These are phyloP conservation scores for Numenius phaeopus DNA, from an alignment of 2,797 vertebrate species.

Conservation along the genomic window DNA sequence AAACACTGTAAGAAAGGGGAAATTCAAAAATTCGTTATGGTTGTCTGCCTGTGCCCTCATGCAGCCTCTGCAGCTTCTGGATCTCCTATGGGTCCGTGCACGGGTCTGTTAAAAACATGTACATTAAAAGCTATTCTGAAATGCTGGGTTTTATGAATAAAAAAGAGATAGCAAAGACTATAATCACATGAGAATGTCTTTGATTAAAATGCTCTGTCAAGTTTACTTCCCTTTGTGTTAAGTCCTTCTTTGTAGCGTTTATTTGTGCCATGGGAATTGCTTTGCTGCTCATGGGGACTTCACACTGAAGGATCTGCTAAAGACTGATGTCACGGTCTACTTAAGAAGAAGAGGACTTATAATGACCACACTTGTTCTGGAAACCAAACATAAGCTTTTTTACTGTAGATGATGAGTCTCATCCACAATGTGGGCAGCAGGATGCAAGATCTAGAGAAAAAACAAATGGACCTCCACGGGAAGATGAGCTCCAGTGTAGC, in stretches of 20 bases:
- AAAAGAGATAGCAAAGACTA: neutral
- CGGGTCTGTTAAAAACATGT: neutral
- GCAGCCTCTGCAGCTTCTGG: neutral
- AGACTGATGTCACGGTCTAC: neutral
- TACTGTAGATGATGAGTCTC: neutral
- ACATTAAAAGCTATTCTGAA: neutral
- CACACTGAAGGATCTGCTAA: neutral
- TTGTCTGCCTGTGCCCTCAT: neutral
- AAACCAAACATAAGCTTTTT: neutral
- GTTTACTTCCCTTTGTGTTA: neutral
- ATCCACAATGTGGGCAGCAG: neutral
- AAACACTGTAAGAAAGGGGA: neutral
- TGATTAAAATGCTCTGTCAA: neutral
- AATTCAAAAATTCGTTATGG: neutral
- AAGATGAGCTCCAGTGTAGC: neutral
- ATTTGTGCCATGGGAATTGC: neutral
- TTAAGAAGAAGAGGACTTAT: neutral
- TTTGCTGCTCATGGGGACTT: neutral
- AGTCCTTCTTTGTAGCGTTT: neutral
- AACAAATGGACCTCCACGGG: fast-evolving
- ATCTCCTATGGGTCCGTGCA: neutral
- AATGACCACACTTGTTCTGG: neutral
- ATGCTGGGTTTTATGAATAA: neutral
- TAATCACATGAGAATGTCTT: neutral
- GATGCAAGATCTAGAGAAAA: neutral